Evolutionary conservation across 92 coral and sea anemone species (phyloP).

Genomic region (Bergia sp.): DNA sequence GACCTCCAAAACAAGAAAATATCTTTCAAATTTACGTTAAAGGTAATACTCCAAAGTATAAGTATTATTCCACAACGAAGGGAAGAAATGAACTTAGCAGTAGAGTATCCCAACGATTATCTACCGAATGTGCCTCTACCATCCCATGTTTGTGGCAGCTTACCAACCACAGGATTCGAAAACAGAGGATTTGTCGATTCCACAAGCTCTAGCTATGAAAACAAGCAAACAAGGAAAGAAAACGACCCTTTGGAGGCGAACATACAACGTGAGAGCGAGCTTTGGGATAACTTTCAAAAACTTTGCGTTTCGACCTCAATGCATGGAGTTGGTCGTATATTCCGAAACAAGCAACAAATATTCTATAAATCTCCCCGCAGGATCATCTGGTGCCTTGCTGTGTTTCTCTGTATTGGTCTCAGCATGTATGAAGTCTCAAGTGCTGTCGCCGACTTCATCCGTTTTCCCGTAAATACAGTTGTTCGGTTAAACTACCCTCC

Average conservation of each 20-base stretch:
- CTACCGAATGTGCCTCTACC: background rate
- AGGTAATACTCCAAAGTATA: background rate
- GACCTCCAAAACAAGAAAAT: background rate
- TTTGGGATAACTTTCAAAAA: background rate
- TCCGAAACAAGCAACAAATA: background rate
- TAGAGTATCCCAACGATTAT: background rate
- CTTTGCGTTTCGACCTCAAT: conserved; percentile 13
- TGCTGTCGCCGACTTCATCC: background rate
- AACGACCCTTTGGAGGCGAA: background rate
- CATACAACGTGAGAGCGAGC: background rate
- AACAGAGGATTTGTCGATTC: background rate
- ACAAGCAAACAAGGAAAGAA: background rate
- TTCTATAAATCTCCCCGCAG: background rate
- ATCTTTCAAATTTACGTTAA: background rate
- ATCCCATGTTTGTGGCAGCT: background rate
- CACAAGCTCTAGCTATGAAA: background rate
- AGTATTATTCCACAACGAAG: background rate
- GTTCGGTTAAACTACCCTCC: conserved; percentile 2
- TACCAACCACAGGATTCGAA: background rate
- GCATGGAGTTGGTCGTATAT: conserved; percentile 8
- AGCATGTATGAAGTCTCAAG: background rate
- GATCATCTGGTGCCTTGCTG: background rate
- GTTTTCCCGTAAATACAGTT: conserved; percentile 35
- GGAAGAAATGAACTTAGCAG: background rate
- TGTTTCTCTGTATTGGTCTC: background rate